Conservation (phyloP, 2,113 vertebrate genomes). For the Fulica atra region DNA sequence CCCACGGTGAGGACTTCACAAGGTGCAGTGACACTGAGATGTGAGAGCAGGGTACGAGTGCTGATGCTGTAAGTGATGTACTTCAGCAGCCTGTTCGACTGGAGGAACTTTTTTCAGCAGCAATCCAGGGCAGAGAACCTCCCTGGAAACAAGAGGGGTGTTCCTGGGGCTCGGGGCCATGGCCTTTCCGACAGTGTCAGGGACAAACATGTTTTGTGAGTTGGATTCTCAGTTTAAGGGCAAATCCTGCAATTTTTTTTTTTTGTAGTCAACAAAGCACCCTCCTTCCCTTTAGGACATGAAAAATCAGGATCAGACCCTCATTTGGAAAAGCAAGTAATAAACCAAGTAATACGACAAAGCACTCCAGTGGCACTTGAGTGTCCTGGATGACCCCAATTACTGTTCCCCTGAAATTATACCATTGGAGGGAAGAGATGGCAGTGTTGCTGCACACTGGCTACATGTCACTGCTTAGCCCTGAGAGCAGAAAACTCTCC, state of each 20-base stretch:
- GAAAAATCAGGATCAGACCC: conserved; percentile 21
- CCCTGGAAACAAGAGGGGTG: conserved; percentile 32
- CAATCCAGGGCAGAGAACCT: conserved; percentile 26
- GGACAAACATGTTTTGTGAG: neutral
- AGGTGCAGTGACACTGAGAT: conserved; percentile 27
- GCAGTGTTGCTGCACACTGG: neutral
- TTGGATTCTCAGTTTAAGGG: neutral
- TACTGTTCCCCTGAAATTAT: conserved; percentile 47
- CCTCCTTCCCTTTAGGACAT: neutral
- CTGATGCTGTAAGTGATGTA: conserved; percentile 4
- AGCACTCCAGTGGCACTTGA: neutral
- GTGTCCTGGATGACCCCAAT: conserved; percentile 29
- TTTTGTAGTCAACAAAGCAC: neutral
- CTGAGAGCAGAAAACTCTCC: conserved; percentile 23
- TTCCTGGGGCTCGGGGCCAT: neutral
- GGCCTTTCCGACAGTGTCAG: neutral
- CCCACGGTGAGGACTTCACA: conserved; percentile 12
- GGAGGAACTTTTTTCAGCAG: neutral
- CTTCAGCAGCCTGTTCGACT: neutral
- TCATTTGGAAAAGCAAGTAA: conserved; percentile 45
- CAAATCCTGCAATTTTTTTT: neutral
- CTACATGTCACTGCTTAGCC: neutral
- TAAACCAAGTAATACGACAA: neutral
- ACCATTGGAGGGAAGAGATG: neutral
- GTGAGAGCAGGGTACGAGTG: neutral